These are phyloP conservation scores for Aldrovandia affinis DNA, from an alignment of 2,797 vertebrate genomes.

Conservation along the genomic window DNA sequence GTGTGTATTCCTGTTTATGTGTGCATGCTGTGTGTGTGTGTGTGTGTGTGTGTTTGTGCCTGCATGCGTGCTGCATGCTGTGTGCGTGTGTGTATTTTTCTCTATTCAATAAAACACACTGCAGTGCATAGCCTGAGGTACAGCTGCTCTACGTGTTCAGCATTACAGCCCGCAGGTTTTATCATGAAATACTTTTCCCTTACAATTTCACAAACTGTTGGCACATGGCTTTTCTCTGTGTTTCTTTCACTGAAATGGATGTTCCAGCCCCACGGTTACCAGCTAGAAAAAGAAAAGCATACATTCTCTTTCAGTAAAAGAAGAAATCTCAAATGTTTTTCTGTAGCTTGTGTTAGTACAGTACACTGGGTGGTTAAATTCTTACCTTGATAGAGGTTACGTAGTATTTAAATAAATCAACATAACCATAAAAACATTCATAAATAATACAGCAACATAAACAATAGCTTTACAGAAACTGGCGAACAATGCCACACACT, in stretches of 20 bases:
- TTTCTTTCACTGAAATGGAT: background rate
- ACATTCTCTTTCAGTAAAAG: background rate
- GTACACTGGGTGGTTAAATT: background rate
- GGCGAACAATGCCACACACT: background rate
- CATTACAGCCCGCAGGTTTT: constrained; percentile 7
- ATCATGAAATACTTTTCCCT: background rate
- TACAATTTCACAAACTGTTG: background rate
- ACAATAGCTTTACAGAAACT: background rate
- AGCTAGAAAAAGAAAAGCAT: background rate
- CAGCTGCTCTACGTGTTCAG: background rate
- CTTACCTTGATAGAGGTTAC: background rate
- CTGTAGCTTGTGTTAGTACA: no score
- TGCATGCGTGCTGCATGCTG: background rate
- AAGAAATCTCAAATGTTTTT: background rate
- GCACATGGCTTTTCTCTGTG: background rate
- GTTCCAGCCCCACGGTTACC: background rate
- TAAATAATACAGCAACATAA: no score
- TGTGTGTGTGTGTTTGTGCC: background rate
- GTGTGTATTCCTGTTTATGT: background rate
- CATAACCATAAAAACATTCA: no score
- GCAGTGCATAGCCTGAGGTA: constrained; percentile 2
- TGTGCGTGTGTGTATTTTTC: background rate
- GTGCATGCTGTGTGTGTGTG: background rate
- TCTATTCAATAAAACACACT: background rate
- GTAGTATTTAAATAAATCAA: background rate